Evolutionary conservation across 2,888 invertebrate species (phyloP).

Genomic region (Penaeus monodon): DNA sequence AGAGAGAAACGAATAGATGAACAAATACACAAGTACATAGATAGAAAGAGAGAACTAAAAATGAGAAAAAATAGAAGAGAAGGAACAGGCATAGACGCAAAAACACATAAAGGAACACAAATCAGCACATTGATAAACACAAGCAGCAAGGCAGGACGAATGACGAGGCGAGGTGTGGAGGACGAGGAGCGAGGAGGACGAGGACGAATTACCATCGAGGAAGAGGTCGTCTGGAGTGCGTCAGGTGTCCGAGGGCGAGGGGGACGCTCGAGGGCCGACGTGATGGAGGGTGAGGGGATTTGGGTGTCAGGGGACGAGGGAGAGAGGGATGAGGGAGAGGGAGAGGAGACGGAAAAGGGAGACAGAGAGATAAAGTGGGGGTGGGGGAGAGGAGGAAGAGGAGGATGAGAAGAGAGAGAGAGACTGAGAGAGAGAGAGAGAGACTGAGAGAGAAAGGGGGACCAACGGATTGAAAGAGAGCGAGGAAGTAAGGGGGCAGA

Average conservation of each 20-base stretch:
- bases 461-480: too few species aligned
- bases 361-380: background rate
- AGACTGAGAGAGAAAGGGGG: too few species aligned
- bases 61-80: background rate
- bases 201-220: background rate
- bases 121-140: background rate
- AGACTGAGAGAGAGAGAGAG: too few species aligned
- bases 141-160: background rate
- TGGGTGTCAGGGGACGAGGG: background rate
- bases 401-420: too few species aligned
- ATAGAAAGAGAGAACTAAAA: background rate
- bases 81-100: background rate
- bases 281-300: background rate
- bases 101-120: background rate
- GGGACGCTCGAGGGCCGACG: too few species aligned
- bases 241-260: slow-evolving; percentile 3
- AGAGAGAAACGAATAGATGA: background rate
- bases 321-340: background rate
- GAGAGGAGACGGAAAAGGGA: background rate
- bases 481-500: too few species aligned
- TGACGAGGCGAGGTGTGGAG: background rate
- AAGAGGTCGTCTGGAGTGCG: background rate
- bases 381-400: background rate
- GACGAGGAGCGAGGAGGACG: background rate
- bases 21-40: background rate